A percentile compares a stretch with the other conserved stretches of the same genome.
Conservation (phyloP, 2,888 invertebrate genomes). For the Brachyptera risi region DNA sequence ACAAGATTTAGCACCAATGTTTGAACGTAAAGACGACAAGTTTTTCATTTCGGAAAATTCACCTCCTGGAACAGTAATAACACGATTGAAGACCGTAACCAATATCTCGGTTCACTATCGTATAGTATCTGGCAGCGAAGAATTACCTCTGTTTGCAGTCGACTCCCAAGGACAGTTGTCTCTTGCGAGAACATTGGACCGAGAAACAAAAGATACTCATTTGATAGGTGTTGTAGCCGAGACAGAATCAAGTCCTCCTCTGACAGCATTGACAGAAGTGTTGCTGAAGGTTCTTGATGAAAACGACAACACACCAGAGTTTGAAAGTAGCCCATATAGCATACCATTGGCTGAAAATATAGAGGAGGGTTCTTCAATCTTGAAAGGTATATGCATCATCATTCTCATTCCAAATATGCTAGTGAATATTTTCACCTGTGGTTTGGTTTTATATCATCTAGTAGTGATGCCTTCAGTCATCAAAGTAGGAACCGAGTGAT, state of each 20-base stretch:
- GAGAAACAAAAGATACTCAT: constrained; percentile 65
- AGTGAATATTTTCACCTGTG: no score
- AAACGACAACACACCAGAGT: constrained; percentile 84
- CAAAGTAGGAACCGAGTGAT: no score
- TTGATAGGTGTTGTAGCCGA: constrained; percentile 67
- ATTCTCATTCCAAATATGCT: no score
- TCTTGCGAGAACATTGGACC: constrained; percentile 68
- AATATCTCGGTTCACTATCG: constrained; percentile 57
- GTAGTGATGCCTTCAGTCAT: no score
- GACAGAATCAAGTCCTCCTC: constrained; percentile 65
- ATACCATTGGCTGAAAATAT: constrained; percentile 78
- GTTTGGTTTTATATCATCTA: no score
- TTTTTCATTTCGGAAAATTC: constrained; percentile 78
- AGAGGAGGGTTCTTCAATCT: constrained; percentile 68
- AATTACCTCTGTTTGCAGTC: constrained; percentile 63
- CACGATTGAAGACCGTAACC: constrained; percentile 60
- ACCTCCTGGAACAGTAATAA: constrained; percentile 61
- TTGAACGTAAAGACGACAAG: constrained; percentile 68
- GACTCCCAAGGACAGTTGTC: constrained; percentile 71
- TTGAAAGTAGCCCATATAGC: constrained; percentile 79
- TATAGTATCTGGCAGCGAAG: constrained; percentile 57
- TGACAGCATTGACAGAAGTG: constrained; percentile 67
- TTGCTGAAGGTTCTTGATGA: constrained; percentile 79
- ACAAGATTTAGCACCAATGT: constrained; percentile 65
- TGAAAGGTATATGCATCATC: constrained; percentile 54